Evolutionary conservation across 2,797 vertebrate species (phyloP), one percentile per base, ranked within the genome.

Genomic region (Lepus townsendii): DNA sequence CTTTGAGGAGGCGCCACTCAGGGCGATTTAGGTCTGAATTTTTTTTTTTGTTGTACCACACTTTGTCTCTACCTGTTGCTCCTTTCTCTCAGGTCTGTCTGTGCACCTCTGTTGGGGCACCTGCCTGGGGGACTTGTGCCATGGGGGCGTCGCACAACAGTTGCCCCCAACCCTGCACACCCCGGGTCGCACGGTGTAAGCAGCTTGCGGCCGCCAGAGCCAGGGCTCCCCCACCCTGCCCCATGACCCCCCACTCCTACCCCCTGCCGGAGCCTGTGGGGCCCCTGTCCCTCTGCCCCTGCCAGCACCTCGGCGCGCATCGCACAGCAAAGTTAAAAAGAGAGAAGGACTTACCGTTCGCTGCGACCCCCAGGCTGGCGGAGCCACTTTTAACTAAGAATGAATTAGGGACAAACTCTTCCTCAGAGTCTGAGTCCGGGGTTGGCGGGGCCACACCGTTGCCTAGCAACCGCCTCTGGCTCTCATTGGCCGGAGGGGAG

Each of bases 331-430:
- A 96, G 90, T 95, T 89, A 96, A 91, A 84, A 96, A 98, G 97
- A 98, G 97, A 99, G 98, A 98, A 96, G 96, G 98, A 99, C 99
- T 99, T 99, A 99, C 99, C 99, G 97, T 99, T 98, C 92, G 99
- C 98, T 88, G 98, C 98, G 97, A 98, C 98, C 96, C 98, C 99
- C 98, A 99, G 98, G 98, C 98, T 99, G 98, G 99, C 99, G 98
- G 99, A 99, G 99, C 99, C 99, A 98, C 99, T 99, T 99, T 99
- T 99, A 99, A 99, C 99, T 99, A 99, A 99, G 99, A 99, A 99
- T 98, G 99, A 99, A 99, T 99, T 99, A 98, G 99, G 99, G 98
- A 98, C 99, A 99, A 99, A 99, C 99, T 99, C 99, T 99, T 99
- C 99, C 97, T 99, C 99, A 98, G 99, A 99, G 98, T 99, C 99